phyloP scores from a whole-genome alignment of 2,888 invertebrate species.

The Pasiphila rectangulata region DNA sequence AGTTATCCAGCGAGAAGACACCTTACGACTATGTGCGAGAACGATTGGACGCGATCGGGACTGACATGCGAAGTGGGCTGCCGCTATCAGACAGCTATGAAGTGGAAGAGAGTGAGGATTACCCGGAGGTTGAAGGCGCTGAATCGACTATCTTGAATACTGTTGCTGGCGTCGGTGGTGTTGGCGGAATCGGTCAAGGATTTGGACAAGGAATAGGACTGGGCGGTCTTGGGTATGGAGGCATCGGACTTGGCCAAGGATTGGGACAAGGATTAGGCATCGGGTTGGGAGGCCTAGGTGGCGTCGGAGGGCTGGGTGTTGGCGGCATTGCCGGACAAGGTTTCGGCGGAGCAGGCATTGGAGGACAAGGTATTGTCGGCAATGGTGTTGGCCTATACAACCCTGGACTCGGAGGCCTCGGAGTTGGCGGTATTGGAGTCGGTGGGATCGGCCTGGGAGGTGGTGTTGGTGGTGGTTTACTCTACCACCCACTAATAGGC shows the following conservation, averaged over 20 bases:
- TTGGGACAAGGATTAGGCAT: slow-evolving; percentile 41
- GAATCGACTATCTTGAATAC: slow-evolving; percentile 66
- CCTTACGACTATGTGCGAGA: slow-evolving; percentile 73
- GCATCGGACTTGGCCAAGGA: slow-evolving; percentile 43
- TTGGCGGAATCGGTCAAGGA: slow-evolving; percentile 36
- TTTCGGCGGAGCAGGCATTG: slow-evolving; percentile 42
- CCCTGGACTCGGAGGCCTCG: slow-evolving; percentile 57
- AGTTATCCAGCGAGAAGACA: slow-evolving; percentile 64
- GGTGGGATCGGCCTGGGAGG: slow-evolving; percentile 49
- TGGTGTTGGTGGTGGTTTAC: slow-evolving; percentile 54
- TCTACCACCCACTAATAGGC: slow-evolving; percentile 65
- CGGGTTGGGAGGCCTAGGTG: slow-evolving; percentile 43
- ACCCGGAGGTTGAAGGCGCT: slow-evolving; percentile 75
- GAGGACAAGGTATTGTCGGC: slow-evolving; percentile 42
- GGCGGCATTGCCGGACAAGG: slow-evolving; percentile 49
- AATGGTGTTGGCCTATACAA: slow-evolving; percentile 53
- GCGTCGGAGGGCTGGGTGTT: slow-evolving; percentile 42
- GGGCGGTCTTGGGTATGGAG: slow-evolving; percentile 39
- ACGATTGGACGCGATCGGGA: slow-evolving; percentile 57
- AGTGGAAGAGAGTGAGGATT: slow-evolving; percentile 81
- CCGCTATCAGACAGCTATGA: slow-evolving; percentile 77
- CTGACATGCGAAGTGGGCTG: slow-evolving; percentile 57
- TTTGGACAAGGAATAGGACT: slow-evolving; percentile 37
- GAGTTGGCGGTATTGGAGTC: slow-evolving; percentile 57
- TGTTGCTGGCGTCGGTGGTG: slow-evolving; percentile 54